Evolutionary conservation across 2,888 invertebrate genomes (phyloP).

Genomic region (Molorchus minor): DNA sequence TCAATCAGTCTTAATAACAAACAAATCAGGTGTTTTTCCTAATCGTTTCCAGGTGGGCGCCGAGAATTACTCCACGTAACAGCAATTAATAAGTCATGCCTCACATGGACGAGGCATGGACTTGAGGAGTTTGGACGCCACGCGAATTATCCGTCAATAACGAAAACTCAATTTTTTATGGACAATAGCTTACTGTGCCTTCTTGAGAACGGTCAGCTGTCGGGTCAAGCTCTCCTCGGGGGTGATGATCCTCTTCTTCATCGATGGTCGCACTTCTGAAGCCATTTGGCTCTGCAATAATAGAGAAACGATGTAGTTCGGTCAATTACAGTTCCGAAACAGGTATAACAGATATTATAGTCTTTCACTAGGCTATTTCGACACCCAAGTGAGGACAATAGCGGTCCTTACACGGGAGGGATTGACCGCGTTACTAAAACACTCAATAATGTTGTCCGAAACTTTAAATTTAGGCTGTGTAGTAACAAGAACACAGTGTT

Average conservation of each 20-base stretch:
- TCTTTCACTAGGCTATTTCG: no score
- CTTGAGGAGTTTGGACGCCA: constrained; percentile 27
- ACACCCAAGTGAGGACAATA: no score
- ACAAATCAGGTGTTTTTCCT: constrained; percentile 31
- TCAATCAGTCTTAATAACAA: constrained; percentile 47
- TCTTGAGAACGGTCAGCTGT: constrained; percentile 72
- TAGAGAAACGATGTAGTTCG: background rate
- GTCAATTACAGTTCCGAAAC: background rate
- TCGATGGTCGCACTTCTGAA: constrained; percentile 59
- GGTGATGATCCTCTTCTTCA: constrained; percentile 72
- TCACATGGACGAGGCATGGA: background rate
- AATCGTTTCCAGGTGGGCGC: constrained; percentile 10
- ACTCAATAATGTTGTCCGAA: no score
- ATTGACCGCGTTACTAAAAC: no score
- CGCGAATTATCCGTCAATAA: constrained; percentile 16
- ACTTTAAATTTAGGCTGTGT: no score
- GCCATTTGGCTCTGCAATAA: constrained; percentile 56
- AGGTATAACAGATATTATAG: no score
- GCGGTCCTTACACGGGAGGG: no score
- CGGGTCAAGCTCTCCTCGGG: constrained; percentile 71
- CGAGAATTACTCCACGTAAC: background rate
- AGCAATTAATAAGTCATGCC: constrained; percentile 4
- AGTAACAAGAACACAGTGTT: no score
- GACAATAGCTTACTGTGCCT: constrained; percentile 65
- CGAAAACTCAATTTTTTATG: no score